Evolutionary conservation across 2,888 invertebrate genomes (phyloP), one percentile per base, ranked within the genome.

Genomic region (Himalopsyche japonica): DNA sequence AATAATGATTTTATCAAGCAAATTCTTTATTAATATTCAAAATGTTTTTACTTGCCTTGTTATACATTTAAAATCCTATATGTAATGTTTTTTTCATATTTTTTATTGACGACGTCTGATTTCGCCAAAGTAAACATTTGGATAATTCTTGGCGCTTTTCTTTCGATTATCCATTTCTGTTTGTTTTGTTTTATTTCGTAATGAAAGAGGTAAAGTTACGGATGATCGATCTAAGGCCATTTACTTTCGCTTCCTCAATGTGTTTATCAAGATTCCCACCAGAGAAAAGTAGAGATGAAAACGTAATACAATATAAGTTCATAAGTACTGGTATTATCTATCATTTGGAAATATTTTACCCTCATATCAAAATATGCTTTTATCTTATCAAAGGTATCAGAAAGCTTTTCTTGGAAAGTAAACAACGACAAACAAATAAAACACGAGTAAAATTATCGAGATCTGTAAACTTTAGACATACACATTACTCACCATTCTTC

Each of bases 181-280:
- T 85, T 82, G 84, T 85, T 86, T 86, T 85, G 82, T 83, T 86
- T 86, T 86, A 86, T 85, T 86, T 84, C 85, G 77, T 85, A 86
- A 86, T 86, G 86, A 86, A 86, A 86, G 86, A 86, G 86, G 86
- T 86, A 86, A 86, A 86, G 86, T 86, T 86, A 85, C 86, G 84
- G 86, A 86, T 86, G 86, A 86, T 86, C 86, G 86, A 86, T 86
- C 86, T 85, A 78, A 85, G 81, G 82, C 85, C 86, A 86, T 86
- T 86, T 86, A 77, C 84, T 85, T 82, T 84, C 82, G 81, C 86
- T 84, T 86, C 86, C 84, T 80, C 82, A 78, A 83, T 83, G 83
- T 83, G 83, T 86, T 86, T 86, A 86, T 85, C 86, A 83, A 86
- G 86, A 86, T 81, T 79, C 43, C 76, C 84, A 84, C 86, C 84